phyloP scores from a whole-genome alignment of 2,888 invertebrate genomes.

The Oscheius myriophilus region DNA sequence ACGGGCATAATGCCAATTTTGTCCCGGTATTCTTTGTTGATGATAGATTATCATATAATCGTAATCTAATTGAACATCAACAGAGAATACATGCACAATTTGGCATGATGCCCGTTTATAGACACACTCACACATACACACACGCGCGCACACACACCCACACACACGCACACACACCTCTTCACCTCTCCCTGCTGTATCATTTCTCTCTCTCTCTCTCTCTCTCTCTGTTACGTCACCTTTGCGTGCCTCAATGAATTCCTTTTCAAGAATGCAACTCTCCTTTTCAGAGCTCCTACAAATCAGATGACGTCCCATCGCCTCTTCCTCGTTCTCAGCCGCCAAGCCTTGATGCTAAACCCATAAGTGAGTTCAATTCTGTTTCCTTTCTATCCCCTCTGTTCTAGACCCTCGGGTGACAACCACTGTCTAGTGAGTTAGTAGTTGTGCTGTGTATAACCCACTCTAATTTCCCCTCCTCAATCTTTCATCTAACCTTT shows the following conservation, averaged over 20 bases:
- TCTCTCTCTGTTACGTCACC: neutral
- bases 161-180: too few relatives aligned
- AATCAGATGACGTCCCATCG: constrained; percentile 27
- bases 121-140: too few relatives aligned
- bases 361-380: constrained; percentile 40
- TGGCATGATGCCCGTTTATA: too few relatives aligned
- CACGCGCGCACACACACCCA: too few relatives aligned
- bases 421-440: constrained; percentile 32
- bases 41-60: too few relatives aligned
- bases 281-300: constrained; percentile 26
- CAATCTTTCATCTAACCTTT: neutral
- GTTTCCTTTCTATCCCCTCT: neutral
- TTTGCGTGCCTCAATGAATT: too few relatives aligned
- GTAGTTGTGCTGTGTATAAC: constrained; percentile 6
- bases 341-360: constrained; percentile 35
- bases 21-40: too few relatives aligned
- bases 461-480: neutral
- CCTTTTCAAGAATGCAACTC: too few relatives aligned
- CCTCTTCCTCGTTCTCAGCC: constrained; percentile 38
- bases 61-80: too few relatives aligned
- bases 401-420: constrained; percentile 8
- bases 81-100: too few relatives aligned
- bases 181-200: too few relatives aligned
- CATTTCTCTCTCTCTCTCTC: constrained; percentile 10
- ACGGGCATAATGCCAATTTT: too few relatives aligned